Evolutionary conservation across 1,140 invertebrate genomes (phyloP).

Genomic region (Thaumetopoea pityocampa): DNA sequence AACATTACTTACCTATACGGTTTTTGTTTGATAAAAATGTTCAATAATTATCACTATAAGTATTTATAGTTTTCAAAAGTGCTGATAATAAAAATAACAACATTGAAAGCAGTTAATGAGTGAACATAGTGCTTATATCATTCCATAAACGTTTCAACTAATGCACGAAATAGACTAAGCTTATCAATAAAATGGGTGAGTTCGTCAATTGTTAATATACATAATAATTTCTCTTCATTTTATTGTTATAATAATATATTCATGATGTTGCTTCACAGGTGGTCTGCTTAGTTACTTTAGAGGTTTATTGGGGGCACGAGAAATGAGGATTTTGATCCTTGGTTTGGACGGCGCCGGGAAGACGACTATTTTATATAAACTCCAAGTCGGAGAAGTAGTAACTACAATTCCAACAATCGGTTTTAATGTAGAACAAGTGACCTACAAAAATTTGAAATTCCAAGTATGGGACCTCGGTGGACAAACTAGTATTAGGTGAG

Average conservation of each 20-base stretch:
- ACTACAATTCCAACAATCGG: constrained; percentile 98
- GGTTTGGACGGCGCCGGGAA: constrained; percentile 98
- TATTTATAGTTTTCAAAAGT: constrained; percentile 19
- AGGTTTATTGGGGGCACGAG: constrained; percentile 92
- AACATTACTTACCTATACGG: constrained; percentile 35
- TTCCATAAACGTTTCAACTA: constrained; percentile 49
- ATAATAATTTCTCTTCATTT: constrained; percentile 4
- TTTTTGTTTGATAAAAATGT: too few relatives aligned
- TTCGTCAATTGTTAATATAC: constrained; percentile 25
- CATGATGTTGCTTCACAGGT: constrained; percentile 79
- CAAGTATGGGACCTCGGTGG: constrained; percentile 99
- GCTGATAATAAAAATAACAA: constrained; percentile 20
- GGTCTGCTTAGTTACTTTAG: constrained; percentile 97
- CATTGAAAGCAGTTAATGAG: constrained; percentile 32
- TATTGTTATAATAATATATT: not conserved
- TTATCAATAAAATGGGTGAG: constrained; percentile 65
- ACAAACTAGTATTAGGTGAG: constrained; percentile 91
- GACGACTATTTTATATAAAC: constrained; percentile 98
- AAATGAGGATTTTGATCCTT: constrained; percentile 98
- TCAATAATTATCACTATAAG: constrained; percentile 36
- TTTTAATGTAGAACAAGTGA: constrained; percentile 98
- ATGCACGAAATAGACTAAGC: constrained; percentile 54
- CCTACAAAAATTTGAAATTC: constrained; percentile 96
- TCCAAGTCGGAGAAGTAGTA: constrained; percentile 99
- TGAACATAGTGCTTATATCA: constrained; percentile 28